A percentile compares a stretch with the other conserved stretches of the same genome.
These are phyloP conservation scores for Pseudococcus viburni DNA, from an alignment of 2,888 invertebrate genomes.

Conservation along the genomic window DNA sequence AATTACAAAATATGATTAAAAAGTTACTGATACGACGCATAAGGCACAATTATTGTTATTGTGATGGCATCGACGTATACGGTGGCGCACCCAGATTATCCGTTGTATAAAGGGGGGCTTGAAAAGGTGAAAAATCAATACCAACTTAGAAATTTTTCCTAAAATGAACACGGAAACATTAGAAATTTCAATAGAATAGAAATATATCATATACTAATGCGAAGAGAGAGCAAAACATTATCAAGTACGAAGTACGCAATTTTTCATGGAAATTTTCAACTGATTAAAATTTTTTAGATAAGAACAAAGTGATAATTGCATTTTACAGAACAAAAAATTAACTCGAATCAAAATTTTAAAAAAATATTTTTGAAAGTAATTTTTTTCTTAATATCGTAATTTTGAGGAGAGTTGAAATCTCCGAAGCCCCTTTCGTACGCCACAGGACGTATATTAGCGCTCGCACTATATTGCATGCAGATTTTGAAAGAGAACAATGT, in stretches of 20 bases:
- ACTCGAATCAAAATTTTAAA: background rate
- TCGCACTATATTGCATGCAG: constrained; percentile 41
- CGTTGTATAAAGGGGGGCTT: background rate
- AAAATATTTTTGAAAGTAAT: background rate
- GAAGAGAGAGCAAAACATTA: background rate
- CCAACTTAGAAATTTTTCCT: background rate
- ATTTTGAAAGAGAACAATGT: constrained; percentile 30
- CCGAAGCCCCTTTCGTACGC: background rate
- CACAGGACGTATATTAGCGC: background rate
- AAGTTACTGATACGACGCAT: constrained; percentile 66
- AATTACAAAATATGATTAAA: constrained; percentile 60
- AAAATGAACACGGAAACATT: too few relatives aligned
- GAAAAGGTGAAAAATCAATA: constrained; percentile 5
- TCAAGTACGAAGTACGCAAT: background rate
- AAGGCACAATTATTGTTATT: constrained; percentile 65
- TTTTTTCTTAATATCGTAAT: background rate
- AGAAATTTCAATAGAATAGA: background rate
- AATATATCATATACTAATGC: background rate
- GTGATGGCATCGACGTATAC: constrained; percentile 60
- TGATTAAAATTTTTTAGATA: background rate
- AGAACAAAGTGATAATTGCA: background rate
- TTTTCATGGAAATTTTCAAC: background rate
- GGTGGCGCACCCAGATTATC: constrained; percentile 12
- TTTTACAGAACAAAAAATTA: background rate
- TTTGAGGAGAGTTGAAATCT: background rate